Conservation (phyloP, 2,888 invertebrate genomes). For the Melikaiella ostensackeni region DNA sequence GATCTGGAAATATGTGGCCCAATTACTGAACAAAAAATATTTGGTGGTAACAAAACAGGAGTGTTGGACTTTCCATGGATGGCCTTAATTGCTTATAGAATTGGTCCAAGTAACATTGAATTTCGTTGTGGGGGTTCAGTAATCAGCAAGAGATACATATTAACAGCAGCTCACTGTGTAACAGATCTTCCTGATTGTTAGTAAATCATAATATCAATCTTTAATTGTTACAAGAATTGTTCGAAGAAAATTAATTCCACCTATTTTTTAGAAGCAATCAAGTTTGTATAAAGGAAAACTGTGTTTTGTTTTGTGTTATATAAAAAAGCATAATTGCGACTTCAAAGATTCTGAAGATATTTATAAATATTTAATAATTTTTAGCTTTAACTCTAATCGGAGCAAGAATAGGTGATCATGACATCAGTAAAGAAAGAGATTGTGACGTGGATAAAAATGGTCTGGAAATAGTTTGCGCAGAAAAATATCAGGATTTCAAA, state of each 20-base stretch:
- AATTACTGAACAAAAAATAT: slow-evolving; percentile 79
- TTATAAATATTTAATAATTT: slow-evolving; percentile 2
- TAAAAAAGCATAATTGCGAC: not conserved
- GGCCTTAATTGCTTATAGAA: slow-evolving; percentile 83
- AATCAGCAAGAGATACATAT: slow-evolving; percentile 79
- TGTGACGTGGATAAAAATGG: slow-evolving; percentile 78
- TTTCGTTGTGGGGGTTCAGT: slow-evolving; percentile 77
- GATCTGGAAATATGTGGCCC: slow-evolving; percentile 80
- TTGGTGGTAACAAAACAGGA: slow-evolving; percentile 81
- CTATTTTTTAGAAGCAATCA: too few species aligned
- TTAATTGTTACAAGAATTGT: not conserved
- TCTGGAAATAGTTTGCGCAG: slow-evolving; percentile 73
- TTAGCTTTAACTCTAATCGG: slow-evolving; percentile 70
- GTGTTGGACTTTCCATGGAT: slow-evolving; percentile 87
- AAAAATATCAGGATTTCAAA: slow-evolving; percentile 78
- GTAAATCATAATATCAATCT: slow-evolving; percentile 42
- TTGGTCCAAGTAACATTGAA: slow-evolving; percentile 56
- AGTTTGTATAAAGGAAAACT: too few species aligned
- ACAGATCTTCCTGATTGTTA: slow-evolving; percentile 66
- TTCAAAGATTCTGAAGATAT: not conserved
- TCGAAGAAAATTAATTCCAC: too few species aligned
- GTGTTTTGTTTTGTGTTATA: too few species aligned
- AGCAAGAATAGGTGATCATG: slow-evolving; percentile 83
- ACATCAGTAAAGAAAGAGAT: slow-evolving; percentile 76
- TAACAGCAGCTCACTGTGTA: slow-evolving; percentile 82